A percentile compares a stretch with the other conserved stretches of the same genome.
Conservation (phyloP, 2,888 invertebrate genomes). For the Aphidius colemani region DNA sequence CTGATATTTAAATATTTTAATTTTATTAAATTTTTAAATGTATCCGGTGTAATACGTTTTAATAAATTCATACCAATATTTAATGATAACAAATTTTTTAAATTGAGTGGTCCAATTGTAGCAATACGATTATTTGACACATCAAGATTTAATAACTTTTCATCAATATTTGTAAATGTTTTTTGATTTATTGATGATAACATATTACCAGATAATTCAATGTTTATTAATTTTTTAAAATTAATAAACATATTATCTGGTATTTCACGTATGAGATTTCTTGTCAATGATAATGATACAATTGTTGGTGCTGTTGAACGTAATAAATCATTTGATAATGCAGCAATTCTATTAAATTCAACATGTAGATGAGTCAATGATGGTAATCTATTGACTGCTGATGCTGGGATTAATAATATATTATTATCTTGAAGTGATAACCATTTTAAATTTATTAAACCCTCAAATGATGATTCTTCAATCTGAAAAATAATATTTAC, state of each 20-base stretch:
- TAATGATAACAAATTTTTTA: conserved; percentile 70
- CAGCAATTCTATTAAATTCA: conserved; percentile 86
- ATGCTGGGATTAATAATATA: conserved; percentile 81
- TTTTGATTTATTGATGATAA: conserved; percentile 73
- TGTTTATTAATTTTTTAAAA: conserved; percentile 72
- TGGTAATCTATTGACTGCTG: conserved; percentile 79
- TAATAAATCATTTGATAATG: conserved; percentile 78
- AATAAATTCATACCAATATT: conserved; percentile 82
- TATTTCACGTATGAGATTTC: conserved; percentile 85
- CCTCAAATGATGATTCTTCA: conserved; percentile 87
- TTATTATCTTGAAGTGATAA: conserved; percentile 86
- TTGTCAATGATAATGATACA: conserved; percentile 76
- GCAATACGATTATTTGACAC: conserved; percentile 76
- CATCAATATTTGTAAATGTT: conserved; percentile 78
- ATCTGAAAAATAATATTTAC: conserved; percentile 66
- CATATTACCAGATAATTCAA: conserved; percentile 82
- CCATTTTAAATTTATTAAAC: conserved; percentile 75
- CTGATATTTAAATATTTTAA: conserved; percentile 78
- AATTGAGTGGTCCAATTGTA: conserved; percentile 68
- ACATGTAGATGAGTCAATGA: conserved; percentile 75
- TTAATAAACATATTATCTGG: conserved; percentile 80
- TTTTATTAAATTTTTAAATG: conserved; percentile 70
- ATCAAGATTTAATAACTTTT: conserved; percentile 72
- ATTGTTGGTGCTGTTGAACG: conserved; percentile 72
- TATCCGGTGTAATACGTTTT: conserved; percentile 71